phyloP scores from a whole-genome alignment of 2,113 vertebrate genomes.

The Corythoichthys haematopterus region DNA sequence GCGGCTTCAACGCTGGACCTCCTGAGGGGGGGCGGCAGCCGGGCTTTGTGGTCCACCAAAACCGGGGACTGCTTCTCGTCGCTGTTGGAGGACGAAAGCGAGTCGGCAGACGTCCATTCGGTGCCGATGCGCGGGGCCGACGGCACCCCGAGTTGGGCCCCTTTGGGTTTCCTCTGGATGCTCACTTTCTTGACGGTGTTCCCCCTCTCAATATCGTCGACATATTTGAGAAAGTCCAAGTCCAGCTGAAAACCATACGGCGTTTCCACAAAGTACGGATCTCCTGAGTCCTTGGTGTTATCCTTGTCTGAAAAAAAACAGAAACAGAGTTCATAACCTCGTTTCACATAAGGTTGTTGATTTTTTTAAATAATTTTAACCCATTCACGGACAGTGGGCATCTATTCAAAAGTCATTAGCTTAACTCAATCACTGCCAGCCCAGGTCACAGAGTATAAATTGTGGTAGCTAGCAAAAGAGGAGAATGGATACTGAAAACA shows the following conservation, averaged over 20 bases:
- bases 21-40: constrained; percentile 46
- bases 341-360: too few species aligned
- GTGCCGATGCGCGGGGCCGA: constrained; percentile 53
- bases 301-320: constrained; percentile 67
- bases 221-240: constrained; percentile 96
- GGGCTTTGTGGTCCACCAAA: constrained; percentile 63
- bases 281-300: constrained; percentile 76
- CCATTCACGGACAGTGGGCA: too few species aligned
- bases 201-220: constrained; percentile 95
- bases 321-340: too few species aligned
- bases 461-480: too few species aligned
- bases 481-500: too few species aligned
- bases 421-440: too few species aligned
- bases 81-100: constrained; percentile 88
- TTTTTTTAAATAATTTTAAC: too few species aligned
- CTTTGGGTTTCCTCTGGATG: constrained; percentile 83
- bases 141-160: constrained; percentile 44
- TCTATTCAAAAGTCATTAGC: too few species aligned
- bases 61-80: constrained; percentile 84
- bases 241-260: constrained; percentile 97
- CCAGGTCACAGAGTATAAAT: too few species aligned
- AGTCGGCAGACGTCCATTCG: constrained; percentile 89
- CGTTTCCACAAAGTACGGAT: constrained; percentile 90
- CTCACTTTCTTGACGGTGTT: constrained; percentile 93
- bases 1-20: constrained; percentile 71